These are phyloP conservation scores for Peromyscus maniculatus DNA, from an alignment of 2,113 vertebrate species.

Conservation along the genomic window DNA sequence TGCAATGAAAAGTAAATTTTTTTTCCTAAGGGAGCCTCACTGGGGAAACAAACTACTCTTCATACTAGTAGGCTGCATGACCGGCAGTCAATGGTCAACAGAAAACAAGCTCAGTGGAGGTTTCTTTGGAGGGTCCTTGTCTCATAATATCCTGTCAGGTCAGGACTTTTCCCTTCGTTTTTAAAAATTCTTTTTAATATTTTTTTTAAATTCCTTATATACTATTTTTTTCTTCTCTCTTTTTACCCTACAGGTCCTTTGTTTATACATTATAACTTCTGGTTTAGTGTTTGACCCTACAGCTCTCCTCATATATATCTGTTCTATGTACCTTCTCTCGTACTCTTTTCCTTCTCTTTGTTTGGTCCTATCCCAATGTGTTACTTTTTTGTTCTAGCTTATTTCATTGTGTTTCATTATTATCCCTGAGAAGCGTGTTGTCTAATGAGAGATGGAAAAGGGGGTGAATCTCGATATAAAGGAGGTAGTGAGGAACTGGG, in stretches of 20 bases:
- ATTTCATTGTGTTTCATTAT: not conserved
- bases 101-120: no score
- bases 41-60: no score
- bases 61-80: no score
- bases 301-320: no score
- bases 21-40: no score
- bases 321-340: not conserved
- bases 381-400: not conserved
- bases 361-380: not conserved
- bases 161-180: not conserved
- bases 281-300: not conserved
- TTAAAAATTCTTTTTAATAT: not conserved
- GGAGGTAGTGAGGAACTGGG: not conserved
- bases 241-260: not conserved
- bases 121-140: not conserved
- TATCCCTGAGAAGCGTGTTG: not conserved
- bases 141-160: not conserved
- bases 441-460: not conserved
- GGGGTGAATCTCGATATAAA: not conserved
- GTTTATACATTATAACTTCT: no score
- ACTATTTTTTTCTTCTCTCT: not conserved
- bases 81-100: no score
- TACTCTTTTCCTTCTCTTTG: not conserved
- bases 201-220: no score
- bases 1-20: no score